Conservation (phyloP, 2,113 vertebrate species). For the rat (Rattus norvegicus) region DNA sequence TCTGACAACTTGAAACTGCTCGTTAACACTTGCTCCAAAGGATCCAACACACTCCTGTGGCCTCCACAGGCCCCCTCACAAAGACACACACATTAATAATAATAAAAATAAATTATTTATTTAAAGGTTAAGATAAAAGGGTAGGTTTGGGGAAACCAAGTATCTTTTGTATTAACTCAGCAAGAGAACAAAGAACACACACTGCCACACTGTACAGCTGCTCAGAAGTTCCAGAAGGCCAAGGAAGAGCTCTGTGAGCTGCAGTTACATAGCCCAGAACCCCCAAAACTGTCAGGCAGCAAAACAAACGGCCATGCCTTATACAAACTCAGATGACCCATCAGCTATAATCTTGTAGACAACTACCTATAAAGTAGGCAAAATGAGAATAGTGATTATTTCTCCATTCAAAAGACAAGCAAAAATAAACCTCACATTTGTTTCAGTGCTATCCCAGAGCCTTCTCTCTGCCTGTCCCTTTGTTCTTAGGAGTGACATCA, state of each 20-base stretch:
- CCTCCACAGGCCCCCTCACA: not conserved
- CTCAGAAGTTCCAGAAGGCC: not conserved
- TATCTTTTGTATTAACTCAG: constrained; percentile 26
- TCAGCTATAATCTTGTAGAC: not conserved
- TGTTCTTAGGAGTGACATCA: not conserved
- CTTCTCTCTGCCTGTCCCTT: not conserved
- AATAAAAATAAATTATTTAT: not conserved
- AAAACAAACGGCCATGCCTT: constrained; percentile 67
- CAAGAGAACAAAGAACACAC: constrained; percentile 52
- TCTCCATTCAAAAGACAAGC: not conserved
- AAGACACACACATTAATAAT: not conserved
- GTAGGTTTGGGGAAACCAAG: not conserved
- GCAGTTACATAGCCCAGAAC: constrained; percentile 54
- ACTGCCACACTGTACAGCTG: not conserved
- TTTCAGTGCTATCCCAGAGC: not conserved
- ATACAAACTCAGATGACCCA: constrained; percentile 11
- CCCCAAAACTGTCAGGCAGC: constrained; percentile 55
- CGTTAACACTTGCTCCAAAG: not conserved
- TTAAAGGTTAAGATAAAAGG: not conserved
- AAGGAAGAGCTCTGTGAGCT: not conserved
- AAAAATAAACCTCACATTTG: not conserved
- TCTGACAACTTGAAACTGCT: not conserved
- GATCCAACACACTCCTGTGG: not conserved
- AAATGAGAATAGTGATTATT: not conserved
- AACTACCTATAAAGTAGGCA: not conserved